phyloP scores from a whole-genome alignment of 1,140 invertebrate genomes.

The Amphibalanus amphitrite region DNA sequence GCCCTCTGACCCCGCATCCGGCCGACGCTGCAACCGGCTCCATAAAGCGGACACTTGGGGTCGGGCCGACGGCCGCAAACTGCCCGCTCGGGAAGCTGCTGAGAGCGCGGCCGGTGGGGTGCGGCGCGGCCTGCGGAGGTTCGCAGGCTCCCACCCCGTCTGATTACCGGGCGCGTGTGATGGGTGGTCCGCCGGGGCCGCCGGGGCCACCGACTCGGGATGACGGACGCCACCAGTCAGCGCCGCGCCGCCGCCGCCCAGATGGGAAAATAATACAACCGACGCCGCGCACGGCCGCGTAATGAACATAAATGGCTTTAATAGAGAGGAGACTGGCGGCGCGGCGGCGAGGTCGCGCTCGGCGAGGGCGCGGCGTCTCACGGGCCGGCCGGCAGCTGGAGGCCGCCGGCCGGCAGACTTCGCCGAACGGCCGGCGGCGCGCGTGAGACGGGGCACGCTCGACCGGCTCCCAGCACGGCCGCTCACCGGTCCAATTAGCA shows the following conservation, averaged over 20 bases:
- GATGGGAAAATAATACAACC: constrained; percentile 1
- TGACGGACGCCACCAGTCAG: neutral
- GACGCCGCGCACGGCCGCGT: neutral
- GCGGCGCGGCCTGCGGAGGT: neutral
- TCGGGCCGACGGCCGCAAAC: too few species aligned
- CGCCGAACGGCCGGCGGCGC: too few species aligned
- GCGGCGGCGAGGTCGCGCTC: neutral
- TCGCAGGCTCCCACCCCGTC: neutral
- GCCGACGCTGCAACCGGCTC: too few species aligned
- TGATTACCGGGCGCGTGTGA: neutral
- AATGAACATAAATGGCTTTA: neutral
- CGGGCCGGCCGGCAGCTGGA: neutral
- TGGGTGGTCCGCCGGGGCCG: too few species aligned
- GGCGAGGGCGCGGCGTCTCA: neutral
- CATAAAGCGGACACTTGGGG: too few species aligned
- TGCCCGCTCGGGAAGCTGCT: too few species aligned
- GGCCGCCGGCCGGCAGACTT: too few species aligned
- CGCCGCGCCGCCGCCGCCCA: neutral
- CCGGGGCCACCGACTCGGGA: neutral
- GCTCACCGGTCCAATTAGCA: too few species aligned
- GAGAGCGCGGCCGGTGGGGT: too few species aligned
- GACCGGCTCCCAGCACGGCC: too few species aligned
- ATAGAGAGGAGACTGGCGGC: neutral
- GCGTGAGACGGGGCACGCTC: too few species aligned
- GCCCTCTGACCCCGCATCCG: too few species aligned